phyloP scores from a whole-genome alignment of 2,113 vertebrate species.

The Phyllopteryx taeniolatus region DNA sequence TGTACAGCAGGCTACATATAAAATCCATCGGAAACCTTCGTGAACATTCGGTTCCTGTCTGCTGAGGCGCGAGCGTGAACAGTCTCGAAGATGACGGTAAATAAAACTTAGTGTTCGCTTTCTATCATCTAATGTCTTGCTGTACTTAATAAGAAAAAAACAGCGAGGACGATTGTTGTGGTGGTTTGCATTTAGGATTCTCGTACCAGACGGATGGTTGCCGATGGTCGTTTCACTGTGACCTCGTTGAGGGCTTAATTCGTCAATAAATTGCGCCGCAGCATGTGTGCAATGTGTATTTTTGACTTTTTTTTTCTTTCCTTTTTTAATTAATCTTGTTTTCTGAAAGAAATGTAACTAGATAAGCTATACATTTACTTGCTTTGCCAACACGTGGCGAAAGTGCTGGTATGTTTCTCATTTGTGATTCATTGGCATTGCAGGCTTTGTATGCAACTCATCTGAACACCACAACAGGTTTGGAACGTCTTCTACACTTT shows the following conservation, averaged over 20 bases:
- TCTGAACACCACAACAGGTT: not conserved
- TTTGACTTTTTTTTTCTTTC: not conserved
- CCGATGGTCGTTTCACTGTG: not conserved
- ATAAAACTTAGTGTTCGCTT: no score
- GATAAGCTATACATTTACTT: not conserved
- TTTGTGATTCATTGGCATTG: not conserved
- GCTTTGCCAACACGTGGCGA: not conserved
- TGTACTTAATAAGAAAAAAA: not conserved
- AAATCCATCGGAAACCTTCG: no score
- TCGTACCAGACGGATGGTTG: not conserved
- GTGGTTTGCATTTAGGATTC: not conserved
- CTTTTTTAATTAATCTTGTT: not conserved
- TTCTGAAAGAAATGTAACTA: not conserved
- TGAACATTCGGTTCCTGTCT: not conserved
- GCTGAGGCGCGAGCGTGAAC: accelerated
- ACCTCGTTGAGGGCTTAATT: not conserved
- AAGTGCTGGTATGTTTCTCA: not conserved
- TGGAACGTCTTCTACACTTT: not conserved
- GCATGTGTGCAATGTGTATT: not conserved
- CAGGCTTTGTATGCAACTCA: not conserved
- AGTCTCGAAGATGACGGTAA: not conserved
- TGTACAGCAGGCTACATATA: not conserved
- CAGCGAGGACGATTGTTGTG: not conserved
- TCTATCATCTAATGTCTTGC: not conserved
- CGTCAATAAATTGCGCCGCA: not conserved